Evolutionary conservation across 2,113 vertebrate species (phyloP), one percentile per base, ranked within the genome.

Genomic region (Bagarius yarrelli): DNA sequence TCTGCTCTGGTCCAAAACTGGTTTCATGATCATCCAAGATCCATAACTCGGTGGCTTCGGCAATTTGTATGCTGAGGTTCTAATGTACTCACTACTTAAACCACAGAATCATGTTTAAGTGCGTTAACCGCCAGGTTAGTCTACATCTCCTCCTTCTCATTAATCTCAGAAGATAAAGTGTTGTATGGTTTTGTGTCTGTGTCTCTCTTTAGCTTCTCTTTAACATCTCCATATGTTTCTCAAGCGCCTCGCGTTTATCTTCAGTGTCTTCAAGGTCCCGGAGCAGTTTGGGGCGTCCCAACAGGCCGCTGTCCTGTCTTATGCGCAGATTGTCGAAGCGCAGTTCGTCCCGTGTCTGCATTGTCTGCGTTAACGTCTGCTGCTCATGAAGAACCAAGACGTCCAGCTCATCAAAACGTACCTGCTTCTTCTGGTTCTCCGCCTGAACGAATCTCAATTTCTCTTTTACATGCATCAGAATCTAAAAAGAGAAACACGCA

Each of bases 401-500:
- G 60, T 96, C 93, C 0, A 88, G 19, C 13, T 89, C 78, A 1
- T 77, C 73, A 40, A 95, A 90, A 72, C 90, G 86, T 0, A 86
- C 67, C 69, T 72, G 91, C 25, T 90, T 91, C 34, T n/a, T 11
- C 8, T 85, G 9, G 6, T 94, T 89, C 78, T 93, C 90, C 8
- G n/a, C 80, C 52, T 94, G 91, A n/a, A 91, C 81, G 36, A 93
- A 93, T 76, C 89, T 83, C 2, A 96, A 70, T 88, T 95, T 97
- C 61, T 96, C 94, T 81, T 93, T 96, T 18, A 95, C 5, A 0
- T 96, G 94, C 5, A 91, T 91, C 19, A 97, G 87, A n/a, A 88
- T 56, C 92, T 93, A 82, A 61, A 6, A 25, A 15, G 11, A 8
- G 4, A n/a, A n/a, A n/a, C n/a, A n/a, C n/a, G n/a, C n/a, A n/a